phyloP scores from a whole-genome alignment of 2,113 vertebrate genomes.

The Festucalex cinctus region DNA sequence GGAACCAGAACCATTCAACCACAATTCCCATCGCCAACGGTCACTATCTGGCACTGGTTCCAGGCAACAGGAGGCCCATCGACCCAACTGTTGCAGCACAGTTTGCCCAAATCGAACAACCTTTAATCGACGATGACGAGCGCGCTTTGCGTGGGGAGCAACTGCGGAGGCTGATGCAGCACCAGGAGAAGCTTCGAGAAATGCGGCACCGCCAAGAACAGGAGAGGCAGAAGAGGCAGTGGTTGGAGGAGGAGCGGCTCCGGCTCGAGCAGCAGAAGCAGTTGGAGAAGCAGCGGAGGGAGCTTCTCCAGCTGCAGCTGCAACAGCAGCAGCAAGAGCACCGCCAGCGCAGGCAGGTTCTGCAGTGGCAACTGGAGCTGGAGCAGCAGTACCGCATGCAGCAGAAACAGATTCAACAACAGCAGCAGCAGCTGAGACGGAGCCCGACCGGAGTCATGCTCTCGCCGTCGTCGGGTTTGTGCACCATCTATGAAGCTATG shows the following conservation, averaged over 20 bases:
- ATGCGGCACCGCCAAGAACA: constrained; percentile 54
- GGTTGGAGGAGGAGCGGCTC: constrained; percentile 62
- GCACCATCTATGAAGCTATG: constrained; percentile 79
- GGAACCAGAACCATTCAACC: constrained; percentile 53
- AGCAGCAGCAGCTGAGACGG: constrained; percentile 62
- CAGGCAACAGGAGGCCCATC: constrained; percentile 60
- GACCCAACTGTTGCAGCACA: constrained; percentile 41
- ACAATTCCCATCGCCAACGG: constrained; percentile 44
- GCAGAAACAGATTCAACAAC: constrained; percentile 60
- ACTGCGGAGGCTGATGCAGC: constrained; percentile 58
- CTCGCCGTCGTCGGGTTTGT: constrained; percentile 68
- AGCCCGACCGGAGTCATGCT: constrained; percentile 49
- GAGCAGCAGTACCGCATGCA: constrained; percentile 64
- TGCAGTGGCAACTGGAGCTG: constrained; percentile 62
- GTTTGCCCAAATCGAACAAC: constrained; percentile 29
- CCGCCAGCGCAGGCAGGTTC: constrained; percentile 53
- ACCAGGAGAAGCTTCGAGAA: constrained; percentile 51
- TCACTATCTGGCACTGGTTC: constrained; percentile 65
- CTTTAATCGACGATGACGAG: constrained; percentile 1
- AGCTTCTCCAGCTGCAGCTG: constrained; percentile 63
- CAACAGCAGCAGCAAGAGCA: constrained; percentile 67
- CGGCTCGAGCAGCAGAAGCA: constrained; percentile 63
- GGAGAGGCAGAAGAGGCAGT: constrained; percentile 57
- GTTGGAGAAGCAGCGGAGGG: constrained; percentile 62
- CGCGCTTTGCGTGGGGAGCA: constrained; percentile 26